Conservation (phyloP, 1,140 invertebrate genomes). For the Conopomorpha cramerella region DNA sequence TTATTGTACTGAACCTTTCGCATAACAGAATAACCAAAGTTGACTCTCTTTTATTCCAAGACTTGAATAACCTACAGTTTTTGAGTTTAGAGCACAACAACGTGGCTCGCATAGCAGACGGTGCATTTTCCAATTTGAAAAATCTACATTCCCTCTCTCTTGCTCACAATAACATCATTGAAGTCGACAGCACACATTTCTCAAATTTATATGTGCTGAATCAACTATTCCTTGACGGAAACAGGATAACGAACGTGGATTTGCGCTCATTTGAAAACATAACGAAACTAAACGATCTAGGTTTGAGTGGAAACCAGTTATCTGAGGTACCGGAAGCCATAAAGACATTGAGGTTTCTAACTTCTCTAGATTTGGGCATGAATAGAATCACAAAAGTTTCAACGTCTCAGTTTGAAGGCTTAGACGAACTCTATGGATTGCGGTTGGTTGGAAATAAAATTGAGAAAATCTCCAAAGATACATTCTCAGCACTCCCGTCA, state of each 20-base stretch:
- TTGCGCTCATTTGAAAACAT: slow-evolving; percentile 79
- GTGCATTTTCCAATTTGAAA: slow-evolving; percentile 75
- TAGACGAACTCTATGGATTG: slow-evolving; percentile 68
- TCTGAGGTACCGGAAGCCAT: slow-evolving; percentile 75
- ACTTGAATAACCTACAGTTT: slow-evolving; percentile 76
- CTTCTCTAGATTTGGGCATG: slow-evolving; percentile 80
- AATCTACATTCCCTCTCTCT: slow-evolving; percentile 78
- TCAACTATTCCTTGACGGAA: slow-evolving; percentile 76
- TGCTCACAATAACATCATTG: slow-evolving; percentile 73
- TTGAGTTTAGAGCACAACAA: slow-evolving; percentile 78
- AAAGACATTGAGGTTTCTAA: slow-evolving; percentile 68
- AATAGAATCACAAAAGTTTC: slow-evolving; percentile 72
- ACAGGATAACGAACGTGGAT: slow-evolving; percentile 72
- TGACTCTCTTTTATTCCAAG: slow-evolving; percentile 74
- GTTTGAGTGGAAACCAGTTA: slow-evolving; percentile 77
- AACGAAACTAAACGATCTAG: slow-evolving; percentile 78
- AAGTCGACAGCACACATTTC: slow-evolving; percentile 74
- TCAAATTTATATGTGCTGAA: slow-evolving; percentile 76
- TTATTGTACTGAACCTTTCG: slow-evolving; percentile 78
- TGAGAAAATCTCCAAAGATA: slow-evolving; percentile 69
- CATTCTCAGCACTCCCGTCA: slow-evolving; percentile 68
- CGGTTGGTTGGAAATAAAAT: slow-evolving; percentile 71
- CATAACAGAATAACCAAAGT: slow-evolving; percentile 76
- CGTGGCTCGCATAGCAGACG: slow-evolving; percentile 72
- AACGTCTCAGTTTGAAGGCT: slow-evolving; percentile 65